Evolutionary conservation across 2,797 vertebrate genomes (phyloP), one percentile per base, ranked within the genome.

Genomic region (Sebastes alutus): DNA sequence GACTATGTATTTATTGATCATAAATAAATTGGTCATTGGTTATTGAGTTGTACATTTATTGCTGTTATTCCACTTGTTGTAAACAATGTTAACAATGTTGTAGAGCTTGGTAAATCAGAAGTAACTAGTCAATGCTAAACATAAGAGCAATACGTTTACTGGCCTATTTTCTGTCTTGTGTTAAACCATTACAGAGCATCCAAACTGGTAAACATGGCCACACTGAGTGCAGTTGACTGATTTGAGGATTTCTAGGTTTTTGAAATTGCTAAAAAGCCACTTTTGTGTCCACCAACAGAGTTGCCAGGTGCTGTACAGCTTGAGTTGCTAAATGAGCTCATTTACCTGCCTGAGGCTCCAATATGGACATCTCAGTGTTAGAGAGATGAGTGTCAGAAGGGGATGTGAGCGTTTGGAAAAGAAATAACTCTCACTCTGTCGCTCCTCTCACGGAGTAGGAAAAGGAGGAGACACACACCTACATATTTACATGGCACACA

Each of bases 381-480:
- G 25, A 18, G 38, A 49, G 55, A 46, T 14, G 58, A 59, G 54
- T 23, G 42, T 66, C 18, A 56, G 64, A 71, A 74, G 61, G 29
- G 38, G 7, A 35, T 9, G 35, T 7, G 46, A 73, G 22, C 30
- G 11, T 30, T 7, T 1, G 20, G n/a, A 59, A 64, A 56, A 11
- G 9, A 52, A 60, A n/a, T n/a, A 5, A 25, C 6, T 8, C 59
- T 25, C 1, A 55, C 25, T 3, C 38, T 2, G 32, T 35, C 25
- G 55, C 79, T 7, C 75, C 46, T 68, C 58, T 49, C 67, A 38
- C n/a, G 4, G 7, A 55, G 42, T 6, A 30, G 11, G 4, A 22
- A 61, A 55, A 33, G 38, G 33, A 76, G 75, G 64, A 74, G 12
- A 67, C 79, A 58, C 82, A 72, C 77, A 85, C 77, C 32, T 79